Evolutionary conservation across 2,888 invertebrate genomes (phyloP), one percentile per base, ranked within the genome.

Genomic region (Ctena decussata): DNA sequence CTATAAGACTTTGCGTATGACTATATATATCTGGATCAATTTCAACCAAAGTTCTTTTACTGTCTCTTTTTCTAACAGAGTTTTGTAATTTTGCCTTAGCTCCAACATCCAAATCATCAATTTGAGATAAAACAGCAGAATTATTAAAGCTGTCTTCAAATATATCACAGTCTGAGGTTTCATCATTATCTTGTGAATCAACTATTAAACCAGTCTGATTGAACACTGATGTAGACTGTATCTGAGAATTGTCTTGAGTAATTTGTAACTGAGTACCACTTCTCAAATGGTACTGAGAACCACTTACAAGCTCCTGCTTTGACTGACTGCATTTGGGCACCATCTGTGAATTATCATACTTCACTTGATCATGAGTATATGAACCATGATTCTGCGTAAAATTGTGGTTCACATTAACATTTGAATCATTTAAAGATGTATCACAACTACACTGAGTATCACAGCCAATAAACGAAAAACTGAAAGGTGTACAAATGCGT

Each of bases 161-260:
- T 18, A 88, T 82, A 80, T 88, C 88, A 79, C 79, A 76, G 44
- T 53, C 71, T 6, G 83, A 82, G 6, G 70, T 74, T 44, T 83
- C 53, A 57, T 32, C 70, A 18, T 60, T 57, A 18, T 77, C 77
- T 8, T 57, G 88, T 3, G 84, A 77, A 21, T 88, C 88, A 24
- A 88, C 73, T 60, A 88, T 83, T n/a, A 84, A 27, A 8, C 88
- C 88, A 0, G 85, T 88, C 85, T 84, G 85, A 70, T 85, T 77
- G 75, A 78, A 84, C 21, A 84, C 15, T 11, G 76, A 65, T 0
- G 74, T 74, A 8, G 37, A 73, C 76, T 24, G 83, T 73, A 65
- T 69, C 76, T 32, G 71, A 57, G 37, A 76, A 79, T 21, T 44
- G 37, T 18, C 30, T 32, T 35, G 37, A 69, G 65, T 46, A 77